phyloP scores from a whole-genome alignment of 2,888 invertebrate genomes.

The Pyrgus malvae region DNA sequence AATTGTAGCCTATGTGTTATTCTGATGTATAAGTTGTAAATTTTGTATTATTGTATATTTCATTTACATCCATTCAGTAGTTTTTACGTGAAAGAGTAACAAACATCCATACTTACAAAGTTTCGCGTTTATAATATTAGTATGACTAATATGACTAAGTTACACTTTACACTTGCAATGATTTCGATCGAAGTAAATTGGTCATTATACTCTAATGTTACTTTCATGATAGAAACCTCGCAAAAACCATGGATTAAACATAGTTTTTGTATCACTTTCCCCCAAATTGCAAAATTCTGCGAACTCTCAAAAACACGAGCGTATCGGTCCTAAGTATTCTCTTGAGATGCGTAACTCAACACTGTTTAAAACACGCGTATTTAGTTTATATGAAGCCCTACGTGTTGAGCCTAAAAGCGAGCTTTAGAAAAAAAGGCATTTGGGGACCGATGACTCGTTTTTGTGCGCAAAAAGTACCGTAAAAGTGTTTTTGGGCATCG shows the following conservation, averaged over 20 bases:
- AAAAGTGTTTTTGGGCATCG: neutral
- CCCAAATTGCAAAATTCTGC: neutral
- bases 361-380: slow-evolving; percentile 2
- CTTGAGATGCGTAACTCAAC: slow-evolving; percentile 12
- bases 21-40: no score
- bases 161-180: neutral
- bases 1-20: no score
- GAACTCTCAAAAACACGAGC: neutral
- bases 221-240: neutral
- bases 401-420: neutral
- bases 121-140: no score
- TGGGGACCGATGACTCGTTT: slow-evolving; percentile 4
- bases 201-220: no score
- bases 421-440: slow-evolving; percentile 4
- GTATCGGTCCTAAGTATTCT: slow-evolving; percentile 7
- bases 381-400: slow-evolving; percentile 15
- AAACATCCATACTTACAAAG: no score
- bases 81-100: no score
- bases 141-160: no score
- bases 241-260: neutral
- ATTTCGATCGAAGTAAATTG: neutral
- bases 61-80: no score
- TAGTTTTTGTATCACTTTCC: slow-evolving; percentile 1
- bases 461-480: neutral
- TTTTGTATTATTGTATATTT: no score